These are phyloP conservation scores for Cnemophilus loriae DNA, from an alignment of 2,113 vertebrate genomes.

Conservation along the genomic window DNA sequence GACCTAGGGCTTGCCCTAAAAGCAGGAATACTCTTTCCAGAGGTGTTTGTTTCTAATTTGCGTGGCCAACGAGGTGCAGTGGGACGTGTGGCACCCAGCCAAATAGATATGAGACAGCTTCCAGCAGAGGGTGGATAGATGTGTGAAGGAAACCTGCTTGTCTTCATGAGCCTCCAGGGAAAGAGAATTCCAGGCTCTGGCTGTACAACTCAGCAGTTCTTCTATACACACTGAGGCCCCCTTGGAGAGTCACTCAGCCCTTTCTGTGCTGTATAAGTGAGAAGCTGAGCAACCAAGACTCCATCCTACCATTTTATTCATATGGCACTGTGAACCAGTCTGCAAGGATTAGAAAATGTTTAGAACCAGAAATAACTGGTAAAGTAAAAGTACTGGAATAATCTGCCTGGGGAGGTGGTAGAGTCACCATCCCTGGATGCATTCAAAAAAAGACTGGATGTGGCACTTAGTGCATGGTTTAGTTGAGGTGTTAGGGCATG, in stretches of 20 bases:
- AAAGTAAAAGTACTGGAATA: too few relatives aligned
- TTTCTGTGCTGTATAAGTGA: not conserved
- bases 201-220: not conserved
- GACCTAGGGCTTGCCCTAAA: not conserved
- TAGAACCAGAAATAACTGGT: not conserved
- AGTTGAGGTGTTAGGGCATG: too few relatives aligned
- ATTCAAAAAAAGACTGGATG: too few relatives aligned
- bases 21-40: not conserved
- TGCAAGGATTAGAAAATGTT: not conserved
- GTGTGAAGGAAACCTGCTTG: not conserved
- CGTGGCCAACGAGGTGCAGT: fast-evolving
- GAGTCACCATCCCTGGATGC: too few relatives aligned
- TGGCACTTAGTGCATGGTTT: too few relatives aligned
- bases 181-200: not conserved
- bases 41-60: not conserved
- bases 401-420: too few relatives aligned
- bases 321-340: not conserved
- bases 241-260: not conserved
- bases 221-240: not conserved
- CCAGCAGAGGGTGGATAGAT: not conserved
- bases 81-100: not conserved
- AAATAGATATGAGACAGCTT: not conserved
- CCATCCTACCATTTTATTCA: not conserved
- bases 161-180: not conserved
- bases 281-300: not conserved